Evolutionary conservation across 2,797 vertebrate genomes (phyloP).

Genomic region (Intellagama lesueurii): DNA sequence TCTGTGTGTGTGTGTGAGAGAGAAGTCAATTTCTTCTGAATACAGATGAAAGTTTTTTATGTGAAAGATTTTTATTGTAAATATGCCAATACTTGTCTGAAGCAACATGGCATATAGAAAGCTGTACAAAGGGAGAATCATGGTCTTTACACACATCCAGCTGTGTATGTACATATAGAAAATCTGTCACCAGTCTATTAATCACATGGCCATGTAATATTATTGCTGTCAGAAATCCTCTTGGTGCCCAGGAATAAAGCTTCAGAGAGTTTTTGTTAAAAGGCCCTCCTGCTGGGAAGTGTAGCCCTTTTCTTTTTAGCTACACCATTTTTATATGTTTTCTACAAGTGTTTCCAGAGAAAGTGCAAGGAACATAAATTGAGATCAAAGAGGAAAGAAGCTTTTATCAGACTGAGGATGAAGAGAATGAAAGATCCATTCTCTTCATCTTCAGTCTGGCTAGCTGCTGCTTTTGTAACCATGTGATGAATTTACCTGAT

Average conservation of each 20-base stretch:
- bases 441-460: neutral
- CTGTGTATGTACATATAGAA: slow-evolving; percentile 11
- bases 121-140: slow-evolving; percentile 18
- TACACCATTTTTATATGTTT: neutral
- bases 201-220: slow-evolving; percentile 12
- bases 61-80: neutral
- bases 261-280: slow-evolving; percentile 36
- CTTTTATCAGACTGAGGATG: slow-evolving; percentile 28
- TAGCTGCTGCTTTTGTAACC: neutral
- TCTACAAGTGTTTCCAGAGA: slow-evolving; percentile 7
- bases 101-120: slow-evolving; percentile 11
- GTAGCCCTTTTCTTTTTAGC: neutral
- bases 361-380: neutral
- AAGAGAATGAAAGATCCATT: slow-evolving; percentile 19
- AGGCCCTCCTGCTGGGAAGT: neutral
- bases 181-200: slow-evolving; percentile 29
- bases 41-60: slow-evolving; percentile 9
- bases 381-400: neutral
- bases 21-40: slow-evolving; percentile 35
- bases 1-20: neutral
- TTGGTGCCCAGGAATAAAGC: slow-evolving; percentile 36
- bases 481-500: neutral
- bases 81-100: slow-evolving; percentile 21
- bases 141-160: slow-evolving; percentile 12
- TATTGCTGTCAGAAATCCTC: slow-evolving; percentile 38